Percentiles rank a stretch among this genome's conserved stretches.
Conservation (phyloP, 2,113 vertebrate species). For the Eulacestoma nigropectus region DNA sequence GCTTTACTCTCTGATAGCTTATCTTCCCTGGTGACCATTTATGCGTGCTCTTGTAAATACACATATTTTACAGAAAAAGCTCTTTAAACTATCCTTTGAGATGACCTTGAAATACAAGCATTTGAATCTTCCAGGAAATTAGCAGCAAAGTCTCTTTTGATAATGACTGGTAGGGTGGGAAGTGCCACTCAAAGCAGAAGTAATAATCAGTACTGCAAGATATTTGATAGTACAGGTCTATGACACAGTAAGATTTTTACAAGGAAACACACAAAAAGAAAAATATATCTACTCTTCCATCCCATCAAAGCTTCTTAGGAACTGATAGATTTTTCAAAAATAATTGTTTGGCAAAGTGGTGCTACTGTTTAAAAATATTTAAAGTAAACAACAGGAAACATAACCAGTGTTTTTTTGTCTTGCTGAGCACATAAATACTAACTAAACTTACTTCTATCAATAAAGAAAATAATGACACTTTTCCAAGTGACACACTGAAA, state of each 20-base stretch:
- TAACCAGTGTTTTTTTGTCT: background rate
- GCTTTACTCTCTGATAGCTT: conserved; percentile 92
- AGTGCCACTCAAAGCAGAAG: conserved; percentile 75
- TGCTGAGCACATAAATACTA: background rate
- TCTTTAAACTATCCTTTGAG: conserved; percentile 78
- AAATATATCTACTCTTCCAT: background rate
- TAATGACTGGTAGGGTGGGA: conserved; percentile 73
- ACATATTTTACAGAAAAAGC: conserved; percentile 82
- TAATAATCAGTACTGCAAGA: conserved; percentile 57
- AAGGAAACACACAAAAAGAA: conserved; percentile 6
- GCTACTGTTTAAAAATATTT: background rate
- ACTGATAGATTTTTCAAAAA: background rate
- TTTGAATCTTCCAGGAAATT: conserved; percentile 83
- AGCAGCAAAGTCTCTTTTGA: conserved; percentile 73
- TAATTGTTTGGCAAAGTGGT: background rate
- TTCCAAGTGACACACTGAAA: background rate
- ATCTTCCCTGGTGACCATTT: conserved; percentile 91
- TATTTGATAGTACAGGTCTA: conserved; percentile 69
- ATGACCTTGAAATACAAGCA: conserved; percentile 83
- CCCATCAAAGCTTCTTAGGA: background rate
- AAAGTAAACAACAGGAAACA: background rate
- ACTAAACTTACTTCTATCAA: background rate
- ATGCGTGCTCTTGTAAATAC: conserved; percentile 94
- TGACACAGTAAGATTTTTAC: conserved; percentile 43
- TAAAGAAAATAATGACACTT: background rate